Percentiles rank a stretch among this genome's conserved stretches.
phyloP scores from a whole-genome alignment of 2,797 vertebrate genomes.

The Pogonophryne albipinna region DNA sequence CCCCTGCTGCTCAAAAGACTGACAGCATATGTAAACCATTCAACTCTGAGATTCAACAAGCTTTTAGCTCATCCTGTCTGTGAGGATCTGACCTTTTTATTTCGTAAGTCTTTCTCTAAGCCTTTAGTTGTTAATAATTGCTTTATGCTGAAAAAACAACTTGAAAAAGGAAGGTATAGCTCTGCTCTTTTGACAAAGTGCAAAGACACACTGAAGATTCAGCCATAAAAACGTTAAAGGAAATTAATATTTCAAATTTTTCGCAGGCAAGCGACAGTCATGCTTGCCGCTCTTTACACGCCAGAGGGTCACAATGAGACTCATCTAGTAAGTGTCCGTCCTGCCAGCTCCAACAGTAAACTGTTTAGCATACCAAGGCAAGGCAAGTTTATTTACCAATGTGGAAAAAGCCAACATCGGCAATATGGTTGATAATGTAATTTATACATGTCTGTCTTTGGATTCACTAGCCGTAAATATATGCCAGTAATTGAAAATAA shows the following conservation, averaged over 20 bases:
- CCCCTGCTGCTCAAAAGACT: constrained; percentile 44
- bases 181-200: constrained; percentile 7
- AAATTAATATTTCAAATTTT: constrained; percentile 14
- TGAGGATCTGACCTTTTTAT: constrained; percentile 16
- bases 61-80: constrained; percentile 24
- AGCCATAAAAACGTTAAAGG: background rate
- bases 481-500: constrained; percentile 39
- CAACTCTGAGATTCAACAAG: constrained; percentile 30
- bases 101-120: constrained; percentile 8
- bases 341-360: constrained; percentile 46
- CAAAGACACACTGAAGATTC: background rate
- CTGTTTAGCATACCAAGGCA: constrained; percentile 25
- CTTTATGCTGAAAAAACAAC: background rate
- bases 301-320: constrained; percentile 11
- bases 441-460: constrained; percentile 56
- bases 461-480: constrained; percentile 33
- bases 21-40: constrained; percentile 57
- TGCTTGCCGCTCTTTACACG: constrained; percentile 12
- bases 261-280: constrained; percentile 9
- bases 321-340: constrained; percentile 24
- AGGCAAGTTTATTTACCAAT: constrained; percentile 24
- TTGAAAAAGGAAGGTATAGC: constrained; percentile 9
- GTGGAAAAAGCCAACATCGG: constrained; percentile 71
- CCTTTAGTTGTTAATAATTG: background rate
- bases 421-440: constrained; percentile 38